phyloP scores from a whole-genome alignment of 2,113 vertebrate genomes.

The Stegastes partitus region DNA sequence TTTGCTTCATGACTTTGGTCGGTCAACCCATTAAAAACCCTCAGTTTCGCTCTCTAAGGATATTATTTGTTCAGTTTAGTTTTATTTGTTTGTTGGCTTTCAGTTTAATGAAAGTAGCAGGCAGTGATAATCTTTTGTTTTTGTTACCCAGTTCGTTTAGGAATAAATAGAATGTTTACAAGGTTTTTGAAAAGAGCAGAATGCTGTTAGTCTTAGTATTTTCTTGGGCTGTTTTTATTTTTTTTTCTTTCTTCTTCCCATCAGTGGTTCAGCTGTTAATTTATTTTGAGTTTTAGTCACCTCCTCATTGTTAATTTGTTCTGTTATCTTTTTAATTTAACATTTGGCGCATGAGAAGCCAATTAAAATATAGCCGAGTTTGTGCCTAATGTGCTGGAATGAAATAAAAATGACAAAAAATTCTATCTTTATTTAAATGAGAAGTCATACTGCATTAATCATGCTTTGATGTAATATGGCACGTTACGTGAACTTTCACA shows the following conservation, averaged over 20 bases:
- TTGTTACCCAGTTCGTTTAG: not conserved
- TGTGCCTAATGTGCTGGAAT: slow-evolving; percentile 42
- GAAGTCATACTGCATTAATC: slow-evolving; percentile 11
- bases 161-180: slow-evolving; percentile 2
- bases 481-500: not conserved
- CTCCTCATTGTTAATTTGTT: slow-evolving; percentile 45
- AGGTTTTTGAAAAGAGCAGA: not conserved
- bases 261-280: slow-evolving; percentile 21
- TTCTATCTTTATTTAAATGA: slow-evolving; percentile 43
- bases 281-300: slow-evolving; percentile 33
- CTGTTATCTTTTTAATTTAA: slow-evolving; percentile 48
- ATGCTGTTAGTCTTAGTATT: not conserved
- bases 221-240: slow-evolving; percentile 10
- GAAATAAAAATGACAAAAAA: slow-evolving; percentile 31
- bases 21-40: not conserved
- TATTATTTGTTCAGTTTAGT: not conserved
- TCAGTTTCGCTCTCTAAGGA: not conserved
- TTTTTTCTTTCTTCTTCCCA: too few species aligned
- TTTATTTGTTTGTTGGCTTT: not conserved
- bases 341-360: slow-evolving; percentile 39
- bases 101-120: not conserved
- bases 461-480: not conserved
- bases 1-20: not conserved
- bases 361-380: slow-evolving; percentile 40
- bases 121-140: slow-evolving; percentile 2